Base-by-base conservation (phyloP, 2,113 vertebrate species). In the Odontesthes bonariensis region DNA sequence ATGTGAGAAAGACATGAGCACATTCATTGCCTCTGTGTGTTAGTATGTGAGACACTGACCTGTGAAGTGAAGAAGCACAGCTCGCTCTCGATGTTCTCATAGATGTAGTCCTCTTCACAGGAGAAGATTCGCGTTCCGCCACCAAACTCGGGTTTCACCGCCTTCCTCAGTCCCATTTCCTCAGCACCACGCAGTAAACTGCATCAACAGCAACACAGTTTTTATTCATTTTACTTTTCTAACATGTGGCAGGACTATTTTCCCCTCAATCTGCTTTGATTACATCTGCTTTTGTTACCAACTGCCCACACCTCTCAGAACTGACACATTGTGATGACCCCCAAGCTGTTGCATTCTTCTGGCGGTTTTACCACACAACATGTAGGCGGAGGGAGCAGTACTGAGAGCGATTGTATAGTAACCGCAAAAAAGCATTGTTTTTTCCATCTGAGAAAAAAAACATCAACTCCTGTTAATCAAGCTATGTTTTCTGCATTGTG, bases 31-130 rank as follows among this genome's bases (percentile, higher is more conserved):
- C 2, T 57, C 1, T 56, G 38, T 42, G 46, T 57, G n/a, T 23
- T 3, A 51, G 31, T 76, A 14, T 66, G 8, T 11, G n/a, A 9
- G 16, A 31, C 6, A 33, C 90, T 80, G 78, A 98, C 98, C 96
- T 99, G 98, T 54, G 97, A 99, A 19, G 96, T 97, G 92, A 99
- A 98, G 93, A 99, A 99, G 84, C 94, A 95, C 49, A 97, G 90
- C 89, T 99, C 97, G 1, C 95, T 99, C 91, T 99, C 97, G 2
- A 99, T 97, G 87, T 98, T 98, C 92, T 98, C 96, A 0, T 98
- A 99, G 93, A 99, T 99, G 89, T 97, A 98, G 81, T 98, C 97
- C 88, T 99, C 98, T 76, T 99, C 97, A 6, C 97, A 98, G 17
- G 96, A 98, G 93, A 98, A 99, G 85, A 92, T 93, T 5, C 96